These are phyloP conservation scores for Phoxinus phoxinus DNA, from an alignment of 2,113 vertebrate species.

Conservation along the genomic window DNA sequence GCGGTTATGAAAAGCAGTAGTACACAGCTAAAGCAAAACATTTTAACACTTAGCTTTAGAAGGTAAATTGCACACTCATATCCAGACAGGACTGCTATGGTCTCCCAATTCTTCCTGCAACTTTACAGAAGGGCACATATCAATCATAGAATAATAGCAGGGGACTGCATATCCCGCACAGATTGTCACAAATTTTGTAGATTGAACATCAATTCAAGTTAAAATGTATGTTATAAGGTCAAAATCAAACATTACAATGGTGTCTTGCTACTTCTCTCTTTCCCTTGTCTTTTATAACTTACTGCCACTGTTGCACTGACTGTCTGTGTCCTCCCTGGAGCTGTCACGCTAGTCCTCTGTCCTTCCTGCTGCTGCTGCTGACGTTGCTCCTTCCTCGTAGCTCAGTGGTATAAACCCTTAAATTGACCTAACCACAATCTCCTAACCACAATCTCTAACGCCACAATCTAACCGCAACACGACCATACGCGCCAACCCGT, in stretches of 20 bases:
- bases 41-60: neutral
- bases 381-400: neutral
- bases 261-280: neutral
- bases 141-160: too few relatives aligned
- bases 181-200: too few relatives aligned
- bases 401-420: neutral
- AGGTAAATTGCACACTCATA: too few relatives aligned
- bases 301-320: neutral
- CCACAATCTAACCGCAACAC: neutral
- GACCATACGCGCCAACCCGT: too few relatives aligned
- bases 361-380: too few relatives aligned
- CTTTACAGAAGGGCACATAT: too few relatives aligned
- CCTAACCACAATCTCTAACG: too few relatives aligned
- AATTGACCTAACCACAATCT: neutral
- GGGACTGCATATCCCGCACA: too few relatives aligned
- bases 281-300: neutral
- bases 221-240: neutral
- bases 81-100: too few relatives aligned
- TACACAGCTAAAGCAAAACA: neutral
- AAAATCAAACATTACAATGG: neutral
- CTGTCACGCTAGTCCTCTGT: too few relatives aligned
- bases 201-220: too few relatives aligned
- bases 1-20: neutral
- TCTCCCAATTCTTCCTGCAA: too few relatives aligned
- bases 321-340: neutral